Percentiles rank a stretch among this genome's conserved stretches.
Conservation (phyloP, 2,113 vertebrate genomes). For the Proterorhinus semilunaris region DNA sequence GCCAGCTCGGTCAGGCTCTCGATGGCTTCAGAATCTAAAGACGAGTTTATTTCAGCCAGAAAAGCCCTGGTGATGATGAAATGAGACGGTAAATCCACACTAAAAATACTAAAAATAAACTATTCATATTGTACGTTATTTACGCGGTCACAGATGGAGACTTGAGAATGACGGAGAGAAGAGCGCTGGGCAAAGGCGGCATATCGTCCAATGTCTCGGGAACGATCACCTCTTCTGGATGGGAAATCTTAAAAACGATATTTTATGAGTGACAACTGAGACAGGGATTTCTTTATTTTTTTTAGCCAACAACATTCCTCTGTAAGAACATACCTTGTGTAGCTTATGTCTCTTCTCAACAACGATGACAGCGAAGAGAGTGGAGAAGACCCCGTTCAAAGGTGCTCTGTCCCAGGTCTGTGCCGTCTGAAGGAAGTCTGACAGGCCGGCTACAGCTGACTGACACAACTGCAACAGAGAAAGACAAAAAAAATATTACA, state of each 20-base stretch:
- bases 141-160: conserved; percentile 82
- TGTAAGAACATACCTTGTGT: conserved; percentile 76
- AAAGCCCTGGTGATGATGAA: conserved; percentile 76
- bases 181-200: conserved; percentile 82
- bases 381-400: conserved; percentile 81
- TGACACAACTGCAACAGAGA: conserved; percentile 76
- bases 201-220: conserved; percentile 81
- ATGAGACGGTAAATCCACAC: background rate
- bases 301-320: background rate
- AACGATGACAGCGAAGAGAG: conserved; percentile 81
- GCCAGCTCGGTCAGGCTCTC: conserved; percentile 80
- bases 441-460: conserved; percentile 75
- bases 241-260: conserved; percentile 58
- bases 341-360: conserved; percentile 82
- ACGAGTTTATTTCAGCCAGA: conserved; percentile 78
- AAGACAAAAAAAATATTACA: background rate
- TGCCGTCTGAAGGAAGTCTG: conserved; percentile 78
- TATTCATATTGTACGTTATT: conserved; percentile 9
- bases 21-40: conserved; percentile 80
- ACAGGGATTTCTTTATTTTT: background rate
- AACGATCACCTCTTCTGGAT: conserved; percentile 68
- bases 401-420: conserved; percentile 72
- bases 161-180: conserved; percentile 80
- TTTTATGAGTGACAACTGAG: background rate
- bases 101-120: background rate